Conservation (phyloP, 2,888 invertebrate genomes). For the Pelosia muscerda region DNA sequence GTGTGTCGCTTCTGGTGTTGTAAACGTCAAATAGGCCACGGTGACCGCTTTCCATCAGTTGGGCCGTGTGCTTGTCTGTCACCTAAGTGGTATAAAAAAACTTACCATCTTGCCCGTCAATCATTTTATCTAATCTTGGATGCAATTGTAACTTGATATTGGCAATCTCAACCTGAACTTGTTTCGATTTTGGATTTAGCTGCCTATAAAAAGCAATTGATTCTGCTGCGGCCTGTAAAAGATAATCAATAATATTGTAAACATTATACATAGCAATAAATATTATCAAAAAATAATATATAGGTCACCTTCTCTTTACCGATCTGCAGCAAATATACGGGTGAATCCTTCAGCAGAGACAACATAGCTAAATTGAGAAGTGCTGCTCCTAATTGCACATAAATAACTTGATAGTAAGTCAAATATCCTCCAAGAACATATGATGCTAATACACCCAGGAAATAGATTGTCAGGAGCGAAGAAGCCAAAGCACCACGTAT, state of each 20-base stretch:
- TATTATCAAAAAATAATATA: background rate
- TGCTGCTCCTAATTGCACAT: constrained; percentile 63
- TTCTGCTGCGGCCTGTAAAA: constrained; percentile 66
- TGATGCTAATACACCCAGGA: constrained; percentile 68
- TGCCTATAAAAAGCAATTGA: constrained; percentile 71
- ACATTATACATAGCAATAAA: background rate
- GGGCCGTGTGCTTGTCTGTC: too few relatives aligned
- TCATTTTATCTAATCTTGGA: constrained; percentile 62
- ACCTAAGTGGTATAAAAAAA: too few relatives aligned
- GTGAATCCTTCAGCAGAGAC: constrained; percentile 68
- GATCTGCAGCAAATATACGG: constrained; percentile 67
- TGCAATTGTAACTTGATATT: constrained; percentile 72
- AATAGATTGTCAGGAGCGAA: constrained; percentile 62
- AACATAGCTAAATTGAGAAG: constrained; percentile 66
- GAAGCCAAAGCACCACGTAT: constrained; percentile 71
- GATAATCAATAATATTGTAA: background rate
- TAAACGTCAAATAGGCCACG: too few relatives aligned
- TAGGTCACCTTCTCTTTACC: constrained; percentile 66
- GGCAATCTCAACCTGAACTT: constrained; percentile 64
- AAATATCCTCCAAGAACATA: constrained; percentile 71
- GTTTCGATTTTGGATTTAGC: constrained; percentile 60
- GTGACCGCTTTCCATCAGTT: too few relatives aligned
- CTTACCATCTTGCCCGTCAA: constrained; percentile 56
- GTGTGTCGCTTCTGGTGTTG: too few relatives aligned
- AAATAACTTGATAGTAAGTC: constrained; percentile 64